Conservation (phyloP, 2,113 vertebrate species). For the Actenoides lindsayi region DNA sequence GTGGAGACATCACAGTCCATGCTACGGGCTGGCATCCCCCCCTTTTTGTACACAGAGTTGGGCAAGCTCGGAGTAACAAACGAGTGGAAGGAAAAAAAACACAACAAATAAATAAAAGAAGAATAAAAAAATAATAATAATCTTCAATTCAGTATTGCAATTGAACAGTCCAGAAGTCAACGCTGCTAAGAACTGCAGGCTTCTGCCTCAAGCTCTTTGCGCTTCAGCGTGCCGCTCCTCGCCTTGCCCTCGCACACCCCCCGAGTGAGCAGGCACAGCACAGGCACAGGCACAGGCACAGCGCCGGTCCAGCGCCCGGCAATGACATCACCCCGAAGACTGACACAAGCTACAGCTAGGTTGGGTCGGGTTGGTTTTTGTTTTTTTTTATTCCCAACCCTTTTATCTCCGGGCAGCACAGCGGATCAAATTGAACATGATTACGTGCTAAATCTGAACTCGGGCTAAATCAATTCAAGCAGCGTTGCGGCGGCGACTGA, state of each 20-base stretch:
- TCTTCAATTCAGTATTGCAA: conserved; percentile 15
- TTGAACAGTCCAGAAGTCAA: neutral
- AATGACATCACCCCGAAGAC: conserved; percentile 85
- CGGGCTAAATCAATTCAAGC: conserved; percentile 79
- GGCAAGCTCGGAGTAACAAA: conserved; percentile 46
- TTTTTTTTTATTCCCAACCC: conserved; percentile 39
- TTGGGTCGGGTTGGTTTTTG: neutral
- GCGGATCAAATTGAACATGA: conserved; percentile 82
- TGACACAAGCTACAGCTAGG: conserved; percentile 76
- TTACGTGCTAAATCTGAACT: conserved; percentile 84
- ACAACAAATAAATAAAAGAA: too few species aligned
- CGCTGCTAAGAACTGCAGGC: neutral
- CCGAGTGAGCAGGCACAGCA: conserved; percentile 66
- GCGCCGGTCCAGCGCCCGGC: conserved; percentile 64
- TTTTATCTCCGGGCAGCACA: conserved; percentile 83
- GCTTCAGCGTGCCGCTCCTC: conserved; percentile 27
- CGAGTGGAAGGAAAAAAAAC: neutral
- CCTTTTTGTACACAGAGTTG: conserved; percentile 44
- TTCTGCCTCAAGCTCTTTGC: conserved; percentile 35
- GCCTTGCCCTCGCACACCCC: conserved; percentile 41
- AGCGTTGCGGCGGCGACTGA: conserved; percentile 73
- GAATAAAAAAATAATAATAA: neutral
- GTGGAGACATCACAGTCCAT: conserved; percentile 86
- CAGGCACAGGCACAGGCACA: conserved; percentile 61
- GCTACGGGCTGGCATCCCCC: conserved; percentile 84